These are phyloP conservation scores for Colius striatus DNA, from an alignment of 2,113 vertebrate species.

Conservation along the genomic window DNA sequence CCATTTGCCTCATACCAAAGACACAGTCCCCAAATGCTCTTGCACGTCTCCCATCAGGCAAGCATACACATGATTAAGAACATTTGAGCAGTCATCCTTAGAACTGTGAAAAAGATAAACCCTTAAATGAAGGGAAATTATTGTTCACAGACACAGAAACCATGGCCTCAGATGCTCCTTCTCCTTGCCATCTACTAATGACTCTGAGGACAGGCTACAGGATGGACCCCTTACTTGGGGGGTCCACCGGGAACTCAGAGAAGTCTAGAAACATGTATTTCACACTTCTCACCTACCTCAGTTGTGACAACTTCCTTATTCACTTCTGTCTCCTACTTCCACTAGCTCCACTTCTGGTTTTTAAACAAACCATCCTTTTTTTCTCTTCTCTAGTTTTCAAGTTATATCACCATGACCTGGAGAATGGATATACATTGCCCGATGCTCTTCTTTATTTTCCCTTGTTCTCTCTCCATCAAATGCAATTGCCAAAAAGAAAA, in stretches of 20 bases:
- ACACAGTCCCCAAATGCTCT: slow-evolving; percentile 39
- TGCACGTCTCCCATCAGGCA: slow-evolving; percentile 26
- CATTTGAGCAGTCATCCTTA: slow-evolving; percentile 42
- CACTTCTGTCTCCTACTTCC: background rate
- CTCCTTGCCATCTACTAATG: background rate
- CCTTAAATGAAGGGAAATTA: slow-evolving; percentile 27
- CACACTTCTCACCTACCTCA: background rate
- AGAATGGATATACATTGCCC: rapidly evolving
- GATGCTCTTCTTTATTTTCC: background rate
- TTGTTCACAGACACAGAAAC: slow-evolving; percentile 1
- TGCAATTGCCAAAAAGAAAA: background rate
- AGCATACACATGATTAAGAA: slow-evolving; percentile 11
- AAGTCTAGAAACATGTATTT: background rate
- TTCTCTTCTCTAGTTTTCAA: background rate
- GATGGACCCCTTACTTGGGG: background rate
- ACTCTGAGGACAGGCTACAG: background rate
- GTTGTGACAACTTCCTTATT: background rate
- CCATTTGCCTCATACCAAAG: slow-evolving; percentile 42
- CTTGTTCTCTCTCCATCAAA: background rate
- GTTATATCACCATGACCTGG: background rate
- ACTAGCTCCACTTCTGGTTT: background rate
- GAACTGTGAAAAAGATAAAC: slow-evolving; percentile 44
- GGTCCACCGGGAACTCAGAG: background rate
- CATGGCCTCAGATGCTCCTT: background rate
- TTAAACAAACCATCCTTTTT: background rate